Conservation (phyloP, 2,113 vertebrate genomes). For the Lamprologus speciosus region DNA sequence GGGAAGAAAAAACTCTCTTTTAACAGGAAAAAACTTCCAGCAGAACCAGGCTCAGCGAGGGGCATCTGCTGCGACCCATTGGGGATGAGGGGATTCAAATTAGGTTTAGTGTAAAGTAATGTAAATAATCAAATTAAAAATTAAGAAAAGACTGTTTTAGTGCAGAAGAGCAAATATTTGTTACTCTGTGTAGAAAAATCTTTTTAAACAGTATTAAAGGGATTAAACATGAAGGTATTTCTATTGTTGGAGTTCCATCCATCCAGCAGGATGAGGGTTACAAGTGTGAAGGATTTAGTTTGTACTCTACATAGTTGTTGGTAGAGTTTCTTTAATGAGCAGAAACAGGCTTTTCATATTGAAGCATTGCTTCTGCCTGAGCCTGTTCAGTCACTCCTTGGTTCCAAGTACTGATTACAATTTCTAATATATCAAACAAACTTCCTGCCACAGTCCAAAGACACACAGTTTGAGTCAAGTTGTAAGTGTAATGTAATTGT, state of each 20-base stretch:
- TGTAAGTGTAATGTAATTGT: background rate
- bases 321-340: background rate
- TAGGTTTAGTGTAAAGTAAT: background rate
- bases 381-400: background rate
- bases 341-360: background rate
- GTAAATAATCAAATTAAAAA: rapidly evolving
- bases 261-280: background rate
- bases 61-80: rapidly evolving
- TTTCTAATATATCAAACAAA: background rate
- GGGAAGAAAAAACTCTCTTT: background rate
- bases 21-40: background rate
- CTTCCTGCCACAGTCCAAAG: background rate
- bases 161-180: background rate
- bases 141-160: background rate
- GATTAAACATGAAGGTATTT: background rate
- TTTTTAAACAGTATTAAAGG: background rate
- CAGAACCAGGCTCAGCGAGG: background rate
- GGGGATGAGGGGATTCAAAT: background rate
- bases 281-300: background rate
- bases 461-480: background rate
- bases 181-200: background rate
- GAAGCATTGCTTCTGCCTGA: background rate
- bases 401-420: background rate
- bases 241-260: background rate
- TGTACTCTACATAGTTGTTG: background rate